These are phyloP conservation scores for Actenoides lindsayi DNA, from an alignment of 2,113 vertebrate genomes.

Conservation along the genomic window DNA sequence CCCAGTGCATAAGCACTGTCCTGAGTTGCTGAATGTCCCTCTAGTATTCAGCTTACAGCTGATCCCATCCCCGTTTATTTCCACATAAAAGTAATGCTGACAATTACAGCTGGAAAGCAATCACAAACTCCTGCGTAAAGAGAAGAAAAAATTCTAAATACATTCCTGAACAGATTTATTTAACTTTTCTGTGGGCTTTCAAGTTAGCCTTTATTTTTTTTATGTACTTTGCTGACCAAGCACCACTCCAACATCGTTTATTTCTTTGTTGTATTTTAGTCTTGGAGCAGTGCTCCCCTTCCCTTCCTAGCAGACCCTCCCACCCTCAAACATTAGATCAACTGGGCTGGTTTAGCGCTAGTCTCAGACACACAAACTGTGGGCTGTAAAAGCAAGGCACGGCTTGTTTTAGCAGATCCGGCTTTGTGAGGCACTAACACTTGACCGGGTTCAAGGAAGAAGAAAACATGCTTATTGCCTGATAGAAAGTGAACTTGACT, in stretches of 20 bases:
- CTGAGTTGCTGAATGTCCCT: not conserved
- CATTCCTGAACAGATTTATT: not conserved
- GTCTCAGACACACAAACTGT: not conserved
- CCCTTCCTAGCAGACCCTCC: not conserved
- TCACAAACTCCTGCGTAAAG: not conserved
- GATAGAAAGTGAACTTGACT: not conserved
- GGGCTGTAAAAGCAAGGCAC: not conserved
- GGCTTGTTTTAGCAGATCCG: not conserved
- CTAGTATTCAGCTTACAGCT: not conserved
- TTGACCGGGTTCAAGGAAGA: not conserved
- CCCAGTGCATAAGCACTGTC: not conserved
- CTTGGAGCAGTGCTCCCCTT: not conserved
- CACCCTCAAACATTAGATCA: not conserved
- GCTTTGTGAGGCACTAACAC: not conserved
- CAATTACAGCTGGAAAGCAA: not conserved
- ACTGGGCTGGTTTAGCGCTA: not conserved
- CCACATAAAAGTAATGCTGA: not conserved
- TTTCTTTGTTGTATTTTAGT: constrained; percentile 8
- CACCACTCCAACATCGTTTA: not conserved
- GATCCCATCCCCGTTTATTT: not conserved
- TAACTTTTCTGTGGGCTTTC: not conserved
- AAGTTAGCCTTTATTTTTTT: not conserved
- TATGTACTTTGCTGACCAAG: not conserved
- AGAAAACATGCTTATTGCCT: not conserved
- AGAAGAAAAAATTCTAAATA: not conserved